Conservation (phyloP, 2,888 invertebrate genomes). For the Drosophila demipolita region DNA sequence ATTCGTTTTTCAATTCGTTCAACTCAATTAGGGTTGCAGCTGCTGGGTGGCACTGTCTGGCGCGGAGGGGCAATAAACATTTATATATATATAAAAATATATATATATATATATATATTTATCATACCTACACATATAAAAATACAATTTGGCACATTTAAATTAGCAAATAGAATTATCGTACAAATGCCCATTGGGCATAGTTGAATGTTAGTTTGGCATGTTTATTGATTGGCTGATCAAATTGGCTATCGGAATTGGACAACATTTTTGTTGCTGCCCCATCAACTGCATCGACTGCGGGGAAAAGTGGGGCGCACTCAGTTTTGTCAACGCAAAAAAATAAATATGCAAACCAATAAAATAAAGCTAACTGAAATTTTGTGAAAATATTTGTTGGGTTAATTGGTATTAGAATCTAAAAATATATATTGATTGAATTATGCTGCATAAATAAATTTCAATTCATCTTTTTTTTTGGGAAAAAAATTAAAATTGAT, state of each 20-base stretch:
- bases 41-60: not conserved
- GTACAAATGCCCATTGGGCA: conserved; percentile 49
- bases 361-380: not conserved
- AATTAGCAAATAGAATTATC: conserved; percentile 79
- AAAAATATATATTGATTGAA: conserved; percentile 28
- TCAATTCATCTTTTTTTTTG: not conserved
- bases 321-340: conserved; percentile 8
- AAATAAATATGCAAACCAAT: not conserved
- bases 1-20: conserved; percentile 68
- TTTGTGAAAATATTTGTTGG: conserved; percentile 4
- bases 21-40: conserved; percentile 73
- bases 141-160: conserved; percentile 77
- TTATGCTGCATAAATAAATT: conserved; percentile 12
- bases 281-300: conserved; percentile 14
- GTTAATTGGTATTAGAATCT: conserved; percentile 15
- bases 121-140: conserved; percentile 34
- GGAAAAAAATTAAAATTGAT: not conserved
- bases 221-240: conserved; percentile 80
- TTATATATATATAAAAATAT: conserved; percentile 15
- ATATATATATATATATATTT: conserved; percentile 19
- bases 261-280: conserved; percentile 33
- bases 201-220: conserved; percentile 66
- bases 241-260: conserved; percentile 63
- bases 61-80: not conserved
- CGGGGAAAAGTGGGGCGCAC: not conserved